phyloP scores from a whole-genome alignment of 1,140 invertebrate species.

The Dreissena polymorpha region DNA sequence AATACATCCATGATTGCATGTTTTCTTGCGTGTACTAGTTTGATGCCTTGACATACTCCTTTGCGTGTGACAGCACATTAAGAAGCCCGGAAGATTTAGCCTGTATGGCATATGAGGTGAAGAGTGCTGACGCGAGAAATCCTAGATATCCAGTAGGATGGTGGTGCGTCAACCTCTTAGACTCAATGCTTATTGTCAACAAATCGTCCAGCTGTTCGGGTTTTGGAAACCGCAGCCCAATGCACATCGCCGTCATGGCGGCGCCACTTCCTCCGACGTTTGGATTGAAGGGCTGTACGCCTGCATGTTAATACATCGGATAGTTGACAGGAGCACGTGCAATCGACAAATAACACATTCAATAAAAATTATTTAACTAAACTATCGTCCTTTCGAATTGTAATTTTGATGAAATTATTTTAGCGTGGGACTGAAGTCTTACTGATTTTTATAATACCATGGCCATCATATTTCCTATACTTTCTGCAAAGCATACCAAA shows the following conservation, averaged over 20 bases:
- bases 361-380: no score
- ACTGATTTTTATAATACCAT: no score
- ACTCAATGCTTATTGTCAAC: conserved; percentile 74
- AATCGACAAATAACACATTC: no score
- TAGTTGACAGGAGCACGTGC: no score
- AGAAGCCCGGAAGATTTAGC: conserved; percentile 68
- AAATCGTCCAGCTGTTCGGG: conserved; percentile 72
- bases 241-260: conserved; percentile 79
- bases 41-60: conserved; percentile 43
- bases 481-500: no score
- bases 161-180: conserved; percentile 77
- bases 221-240: conserved; percentile 75
- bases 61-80: conserved; percentile 52
- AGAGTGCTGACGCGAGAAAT: conserved; percentile 74
- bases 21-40: conserved; percentile 72
- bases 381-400: no score
- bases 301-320: no score
- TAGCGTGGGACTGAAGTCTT: no score
- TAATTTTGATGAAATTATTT: no score
- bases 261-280: conserved; percentile 77
- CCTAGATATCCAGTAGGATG: conserved; percentile 78
- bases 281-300: conserved; percentile 18
- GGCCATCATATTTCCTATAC: no score
- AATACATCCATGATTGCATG: conserved; percentile 70
- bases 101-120: conserved; percentile 76